A percentile compares a stretch with the other conserved stretches of the same genome.
Conservation (phyloP, 2,888 invertebrate genomes). For the Syrista parreyssii region DNA sequence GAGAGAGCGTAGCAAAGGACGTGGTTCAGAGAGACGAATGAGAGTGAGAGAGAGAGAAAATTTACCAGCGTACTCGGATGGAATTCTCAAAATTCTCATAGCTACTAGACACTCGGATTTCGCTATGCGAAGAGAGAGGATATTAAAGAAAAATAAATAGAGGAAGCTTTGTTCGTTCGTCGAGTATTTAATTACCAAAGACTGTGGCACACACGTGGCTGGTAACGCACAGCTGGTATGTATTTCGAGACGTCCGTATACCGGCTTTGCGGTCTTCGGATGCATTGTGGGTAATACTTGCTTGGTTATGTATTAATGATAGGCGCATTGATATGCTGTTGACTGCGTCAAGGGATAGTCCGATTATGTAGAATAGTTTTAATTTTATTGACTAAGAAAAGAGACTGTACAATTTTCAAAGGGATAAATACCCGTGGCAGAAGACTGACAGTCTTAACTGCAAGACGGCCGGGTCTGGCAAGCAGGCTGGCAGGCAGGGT, state of each 20-base stretch:
- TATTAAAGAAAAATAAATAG: not conserved
- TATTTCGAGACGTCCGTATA: constrained; percentile 20
- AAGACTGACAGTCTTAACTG: constrained; percentile 20
- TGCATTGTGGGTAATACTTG: not conserved
- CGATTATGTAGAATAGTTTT: not conserved
- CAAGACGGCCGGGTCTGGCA: not conserved
- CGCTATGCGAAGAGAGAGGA: not conserved
- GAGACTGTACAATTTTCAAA: not conserved
- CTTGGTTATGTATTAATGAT: not conserved
- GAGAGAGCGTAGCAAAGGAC: not conserved
- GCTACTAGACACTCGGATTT: not conserved
- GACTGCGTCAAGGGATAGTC: not conserved
- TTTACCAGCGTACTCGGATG: not conserved
- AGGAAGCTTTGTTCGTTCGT: constrained; percentile 15
- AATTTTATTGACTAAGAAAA: not conserved
- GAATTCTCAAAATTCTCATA: not conserved
- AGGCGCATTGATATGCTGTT: not conserved
- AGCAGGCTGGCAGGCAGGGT: constrained; percentile 26
- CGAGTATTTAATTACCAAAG: constrained; percentile 18
- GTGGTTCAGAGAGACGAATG: no score
- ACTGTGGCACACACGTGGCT: not conserved
- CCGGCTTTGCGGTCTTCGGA: constrained; percentile 8
- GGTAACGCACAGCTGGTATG: constrained; percentile 11
- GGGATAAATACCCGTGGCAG: constrained; percentile 24
- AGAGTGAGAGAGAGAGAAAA: not conserved